Conservation (phyloP, 2,888 invertebrate genomes). For the Ethmia dodecea region DNA sequence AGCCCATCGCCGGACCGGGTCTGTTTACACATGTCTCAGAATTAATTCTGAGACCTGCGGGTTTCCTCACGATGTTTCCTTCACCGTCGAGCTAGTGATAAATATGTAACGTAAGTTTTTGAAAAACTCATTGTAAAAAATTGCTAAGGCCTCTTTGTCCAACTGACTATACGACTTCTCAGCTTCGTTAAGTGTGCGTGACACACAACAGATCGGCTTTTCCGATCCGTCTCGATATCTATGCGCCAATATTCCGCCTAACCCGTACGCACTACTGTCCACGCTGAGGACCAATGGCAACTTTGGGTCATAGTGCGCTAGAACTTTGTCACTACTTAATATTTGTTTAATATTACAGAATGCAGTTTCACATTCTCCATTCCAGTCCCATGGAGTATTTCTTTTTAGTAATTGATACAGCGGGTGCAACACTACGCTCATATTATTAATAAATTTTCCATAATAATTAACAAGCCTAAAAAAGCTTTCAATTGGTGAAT, state of each 20-base stretch:
- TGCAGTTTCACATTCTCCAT: neutral
- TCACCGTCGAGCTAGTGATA: too few relatives aligned
- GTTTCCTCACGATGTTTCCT: too few relatives aligned
- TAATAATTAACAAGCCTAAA: conserved; percentile 10
- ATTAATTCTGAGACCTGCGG: too few relatives aligned
- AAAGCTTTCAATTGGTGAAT: conserved; percentile 4
- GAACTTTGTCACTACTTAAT: conserved; percentile 1
- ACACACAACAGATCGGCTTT: conserved; percentile 6
- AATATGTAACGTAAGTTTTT: too few relatives aligned
- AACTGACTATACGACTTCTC: conserved; percentile 4
- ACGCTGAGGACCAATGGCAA: neutral
- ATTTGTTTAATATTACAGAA: conserved; percentile 2
- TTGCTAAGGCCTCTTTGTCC: conserved; percentile 7
- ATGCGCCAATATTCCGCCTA: conserved; percentile 4
- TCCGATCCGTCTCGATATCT: neutral
- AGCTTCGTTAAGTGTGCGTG: conserved; percentile 3
- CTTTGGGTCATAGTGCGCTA: neutral
- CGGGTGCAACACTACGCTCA: conserved; percentile 1
- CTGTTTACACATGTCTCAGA: too few relatives aligned
- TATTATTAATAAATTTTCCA: conserved; percentile 5
- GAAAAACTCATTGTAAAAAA: conserved; percentile 3
- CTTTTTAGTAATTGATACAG: conserved; percentile 4
- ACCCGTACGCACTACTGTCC: conserved; percentile 4
- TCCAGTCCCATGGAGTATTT: conserved; percentile 4
- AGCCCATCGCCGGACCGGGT: too few relatives aligned